Base-by-base conservation (phyloP, 2,797 vertebrate species). In the Halcyon leucocephala region DNA sequence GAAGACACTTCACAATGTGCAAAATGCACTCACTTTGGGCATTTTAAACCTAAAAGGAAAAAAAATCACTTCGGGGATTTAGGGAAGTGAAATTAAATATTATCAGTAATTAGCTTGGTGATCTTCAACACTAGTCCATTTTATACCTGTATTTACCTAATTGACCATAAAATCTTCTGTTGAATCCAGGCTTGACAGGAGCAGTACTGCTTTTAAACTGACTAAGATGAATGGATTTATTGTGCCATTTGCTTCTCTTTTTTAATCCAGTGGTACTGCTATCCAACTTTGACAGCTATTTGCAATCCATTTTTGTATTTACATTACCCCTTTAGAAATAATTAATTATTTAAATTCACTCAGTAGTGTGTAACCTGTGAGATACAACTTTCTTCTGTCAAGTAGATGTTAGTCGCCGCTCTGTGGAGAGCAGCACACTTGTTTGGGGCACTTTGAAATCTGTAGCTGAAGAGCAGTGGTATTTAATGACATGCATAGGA, bases 141-240 rank as follows among this genome's bases (percentile, higher is more conserved):
- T 98, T 98, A 95, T 98, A 98, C 97, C 95, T 98, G 96, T 96
- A 97, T 98, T 98, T 98, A 97, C 95, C 97, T 98, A 98, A 98
- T 97, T 98, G 98, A 98, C 97, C 97, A 87, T 98, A 98, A 98
- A 98, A 98, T 98, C 97, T 98, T 96, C 90, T 94, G 95, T 97
- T 93, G 95, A 98, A 97, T 97, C 96, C n/a, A 2, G 72, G 96
- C 94, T 96, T 97, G 96, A 97, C 95, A 77, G 88, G 82, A 97
- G 94, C 93, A 91, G 72, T 95, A 72, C 93, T 39, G 33, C 91
- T 96, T 96, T 97, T 95, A 96, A 97, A 95, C 96, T 98, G 98
- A 98, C 95, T 91, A 55, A 98, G 98, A 98, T 96, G 87, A 98
- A 98, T 97, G 94, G 65, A 96, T 98, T 97, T 95, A 97, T 97